Evolutionary conservation across 2,888 invertebrate genomes (phyloP).

Genomic region (Meiosimyza decipiens): DNA sequence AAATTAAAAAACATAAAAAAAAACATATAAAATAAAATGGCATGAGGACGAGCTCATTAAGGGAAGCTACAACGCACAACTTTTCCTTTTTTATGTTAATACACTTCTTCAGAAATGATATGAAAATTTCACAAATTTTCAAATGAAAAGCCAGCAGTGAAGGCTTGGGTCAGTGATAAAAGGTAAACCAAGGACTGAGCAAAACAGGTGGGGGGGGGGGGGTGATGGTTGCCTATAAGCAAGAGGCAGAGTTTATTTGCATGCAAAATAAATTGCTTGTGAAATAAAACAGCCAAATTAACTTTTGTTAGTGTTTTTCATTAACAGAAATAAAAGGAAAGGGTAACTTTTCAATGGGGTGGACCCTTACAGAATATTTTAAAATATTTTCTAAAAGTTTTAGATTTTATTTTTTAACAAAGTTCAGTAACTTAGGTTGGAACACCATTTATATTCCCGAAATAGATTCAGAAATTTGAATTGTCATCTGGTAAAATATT

Average conservation of each 20-base stretch:
- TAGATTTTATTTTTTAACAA: too few species aligned
- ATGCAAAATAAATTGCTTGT: constrained; percentile 58
- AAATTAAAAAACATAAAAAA: constrained; percentile 10
- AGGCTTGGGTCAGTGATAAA: constrained; percentile 32
- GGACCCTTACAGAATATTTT: too few species aligned
- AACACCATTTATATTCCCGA: too few species aligned
- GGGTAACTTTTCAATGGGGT: not conserved
- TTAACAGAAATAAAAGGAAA: constrained; percentile 36
- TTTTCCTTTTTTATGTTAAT: constrained; percentile 10
- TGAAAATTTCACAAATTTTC: constrained; percentile 45
- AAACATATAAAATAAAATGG: constrained; percentile 6
- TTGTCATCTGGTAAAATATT: too few species aligned
- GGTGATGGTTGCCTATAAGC: not conserved
- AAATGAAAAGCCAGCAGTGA: constrained; percentile 46
- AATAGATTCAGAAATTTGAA: too few species aligned
- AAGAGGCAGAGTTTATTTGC: constrained; percentile 32
- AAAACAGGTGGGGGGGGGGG: constrained; percentile 41
- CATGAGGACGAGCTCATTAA: constrained; percentile 27
- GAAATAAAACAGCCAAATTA: constrained; percentile 60
- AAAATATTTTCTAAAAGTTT: too few species aligned
- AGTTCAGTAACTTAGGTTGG: too few species aligned
- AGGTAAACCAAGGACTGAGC: constrained; percentile 31
- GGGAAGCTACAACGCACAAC: not conserved
- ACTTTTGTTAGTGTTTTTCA: constrained; percentile 60
- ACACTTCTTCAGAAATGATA: constrained; percentile 14